Conservation (phyloP, 2,797 vertebrate species). For the Chrosomus eos region DNA sequence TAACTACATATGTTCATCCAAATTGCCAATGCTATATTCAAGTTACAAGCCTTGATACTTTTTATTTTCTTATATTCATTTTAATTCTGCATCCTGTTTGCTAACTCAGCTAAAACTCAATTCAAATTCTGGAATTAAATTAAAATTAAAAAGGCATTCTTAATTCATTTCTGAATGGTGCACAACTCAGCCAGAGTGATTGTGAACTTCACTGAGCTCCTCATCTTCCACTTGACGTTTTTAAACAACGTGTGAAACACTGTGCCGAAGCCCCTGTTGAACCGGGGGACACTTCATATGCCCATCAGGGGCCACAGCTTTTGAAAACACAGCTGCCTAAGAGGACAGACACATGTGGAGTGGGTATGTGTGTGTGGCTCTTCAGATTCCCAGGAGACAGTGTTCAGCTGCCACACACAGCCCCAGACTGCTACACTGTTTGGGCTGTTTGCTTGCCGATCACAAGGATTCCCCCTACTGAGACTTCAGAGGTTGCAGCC, state of each 20-base stretch:
- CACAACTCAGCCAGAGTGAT: background rate
- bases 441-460: conserved; percentile 70
- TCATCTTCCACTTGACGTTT: conserved; percentile 38
- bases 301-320: conserved; percentile 69
- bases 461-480: conserved; percentile 66
- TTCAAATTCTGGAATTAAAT: background rate
- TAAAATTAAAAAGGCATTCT: background rate
- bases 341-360: conserved; percentile 62
- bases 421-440: conserved; percentile 62
- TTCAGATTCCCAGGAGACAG: conserved; percentile 64
- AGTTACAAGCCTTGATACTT: background rate
- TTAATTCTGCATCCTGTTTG: background rate
- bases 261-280: conserved; percentile 36
- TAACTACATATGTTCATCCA: background rate
- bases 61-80: background rate
- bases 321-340: conserved; percentile 78
- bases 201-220: conserved; percentile 9
- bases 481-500: conserved; percentile 67
- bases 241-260: conserved; percentile 22
- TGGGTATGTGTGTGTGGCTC: conserved; percentile 59
- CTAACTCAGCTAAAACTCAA: background rate
- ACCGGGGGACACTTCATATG: conserved; percentile 59
- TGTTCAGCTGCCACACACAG: conserved; percentile 54
- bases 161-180: background rate
- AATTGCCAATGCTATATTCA: background rate